These are phyloP conservation scores for Ostrea denselamellosa DNA, from an alignment of 1,140 invertebrate genomes.

Conservation along the genomic window DNA sequence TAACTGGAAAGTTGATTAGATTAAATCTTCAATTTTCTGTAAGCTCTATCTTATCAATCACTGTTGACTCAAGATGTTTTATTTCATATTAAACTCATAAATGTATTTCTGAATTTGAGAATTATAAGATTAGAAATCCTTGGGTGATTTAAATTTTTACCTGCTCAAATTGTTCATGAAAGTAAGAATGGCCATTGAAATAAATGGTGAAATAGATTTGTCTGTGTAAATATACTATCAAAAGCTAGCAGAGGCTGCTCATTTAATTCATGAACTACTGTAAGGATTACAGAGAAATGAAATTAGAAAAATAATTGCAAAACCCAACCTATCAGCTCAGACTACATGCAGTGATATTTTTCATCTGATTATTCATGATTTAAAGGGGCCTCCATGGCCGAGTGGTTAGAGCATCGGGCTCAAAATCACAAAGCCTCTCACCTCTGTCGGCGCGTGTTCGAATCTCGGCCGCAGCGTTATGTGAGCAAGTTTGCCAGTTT, in stretches of 20 bases:
- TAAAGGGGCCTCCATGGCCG: no score
- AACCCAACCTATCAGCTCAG: background rate
- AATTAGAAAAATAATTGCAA: background rate
- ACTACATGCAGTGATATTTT: background rate
- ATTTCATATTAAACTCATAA: constrained; percentile 18
- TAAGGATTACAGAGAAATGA: background rate
- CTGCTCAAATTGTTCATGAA: background rate
- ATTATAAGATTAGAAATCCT: constrained; percentile 21
- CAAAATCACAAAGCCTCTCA: no score
- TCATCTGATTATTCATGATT: no score
- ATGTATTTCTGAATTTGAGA: constrained; percentile 15
- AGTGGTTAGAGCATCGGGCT: no score
- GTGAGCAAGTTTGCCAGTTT: no score
- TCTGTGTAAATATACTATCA: background rate
- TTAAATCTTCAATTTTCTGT: background rate
- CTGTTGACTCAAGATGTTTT: background rate
- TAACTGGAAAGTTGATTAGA: background rate
- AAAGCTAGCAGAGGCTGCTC: background rate
- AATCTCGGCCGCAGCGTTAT: no score
- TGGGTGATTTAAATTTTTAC: background rate
- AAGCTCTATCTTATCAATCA: background rate
- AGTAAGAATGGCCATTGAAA: constrained; percentile 3
- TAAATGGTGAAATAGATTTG: background rate
- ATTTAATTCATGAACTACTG: background rate
- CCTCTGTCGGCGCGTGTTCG: no score